Percentiles rank a stretch among this genome's conserved stretches.
These are phyloP conservation scores for Antheraea yamamai DNA, from an alignment of 2,888 invertebrate species.

Conservation along the genomic window DNA sequence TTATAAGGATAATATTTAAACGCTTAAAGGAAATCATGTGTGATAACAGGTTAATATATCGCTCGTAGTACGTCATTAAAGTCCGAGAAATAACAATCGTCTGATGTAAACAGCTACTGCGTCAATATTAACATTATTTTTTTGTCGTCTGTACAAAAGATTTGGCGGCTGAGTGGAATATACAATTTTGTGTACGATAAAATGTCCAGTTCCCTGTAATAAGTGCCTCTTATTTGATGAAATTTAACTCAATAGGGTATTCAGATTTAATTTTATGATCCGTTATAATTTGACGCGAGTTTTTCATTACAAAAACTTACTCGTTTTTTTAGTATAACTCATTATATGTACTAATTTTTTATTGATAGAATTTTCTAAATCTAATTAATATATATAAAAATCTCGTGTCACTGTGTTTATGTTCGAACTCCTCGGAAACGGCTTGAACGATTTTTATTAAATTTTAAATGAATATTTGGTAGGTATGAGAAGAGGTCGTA, in stretches of 20 bases:
- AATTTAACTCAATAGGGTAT: slow-evolving; percentile 9
- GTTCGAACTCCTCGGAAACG: too few relatives aligned
- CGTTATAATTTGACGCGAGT: neutral
- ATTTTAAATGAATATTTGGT: too few relatives aligned
- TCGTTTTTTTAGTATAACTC: neutral
- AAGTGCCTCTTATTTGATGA: slow-evolving; percentile 18
- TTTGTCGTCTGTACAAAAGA: slow-evolving; percentile 27
- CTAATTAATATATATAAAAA: too few relatives aligned
- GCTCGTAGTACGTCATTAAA: slow-evolving; percentile 19
- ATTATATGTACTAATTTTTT: neutral
- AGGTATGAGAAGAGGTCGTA: too few relatives aligned
- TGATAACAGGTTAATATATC: slow-evolving; percentile 8
- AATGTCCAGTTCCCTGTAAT: slow-evolving; percentile 48
- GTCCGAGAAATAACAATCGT: slow-evolving; percentile 22
- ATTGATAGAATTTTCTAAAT: neutral
- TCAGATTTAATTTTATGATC: neutral
- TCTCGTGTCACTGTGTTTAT: too few relatives aligned
- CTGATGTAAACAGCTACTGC: slow-evolving; percentile 33
- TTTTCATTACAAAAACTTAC: neutral
- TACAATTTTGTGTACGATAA: slow-evolving; percentile 52
- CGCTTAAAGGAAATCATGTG: neutral
- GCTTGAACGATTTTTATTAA: too few relatives aligned
- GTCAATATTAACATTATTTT: slow-evolving; percentile 45
- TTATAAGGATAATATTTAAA: neutral
- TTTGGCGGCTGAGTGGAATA: slow-evolving; percentile 26